Evolutionary conservation across 1,140 invertebrate species (phyloP), one percentile per base, ranked within the genome.

Genomic region (Nymphalis io): DNA sequence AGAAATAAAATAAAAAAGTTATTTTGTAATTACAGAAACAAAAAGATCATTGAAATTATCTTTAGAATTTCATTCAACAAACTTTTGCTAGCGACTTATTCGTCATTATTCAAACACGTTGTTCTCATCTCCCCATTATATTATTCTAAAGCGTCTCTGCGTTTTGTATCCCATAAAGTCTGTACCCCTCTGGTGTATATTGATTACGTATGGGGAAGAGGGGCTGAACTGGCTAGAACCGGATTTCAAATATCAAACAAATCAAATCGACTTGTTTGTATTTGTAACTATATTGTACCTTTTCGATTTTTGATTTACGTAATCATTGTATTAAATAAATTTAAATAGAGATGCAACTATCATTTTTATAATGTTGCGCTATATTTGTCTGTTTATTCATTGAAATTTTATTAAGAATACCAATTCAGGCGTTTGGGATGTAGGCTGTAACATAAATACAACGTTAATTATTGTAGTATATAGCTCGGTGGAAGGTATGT

Each of bases 131-230:
- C 60, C 46, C 60, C 20, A 48, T 48, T 62, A 13, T 62, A 51
- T 51, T 15, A 55, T 55, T 55, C 6, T 16, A 51, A 62, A 62
- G 60, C 23, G 60, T 61, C 42, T 23, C 42, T 23, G 51, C 39
- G 6, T 20, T 33, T 18, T 61, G 60, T 16, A 23, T 55, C 27
- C 27, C 57, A 58, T 67, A 40, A 59, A 67, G 46, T 67, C 65
- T 68, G 58, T 68, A 53, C 27, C 66, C 66, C 66, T 33, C 58
- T 33, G 46, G n/a, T 60, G 57, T 48, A 60, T 68, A 68, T 68
- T 55, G 66, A 68, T 68, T 68, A n/a, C 15, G 33, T 27, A 38
- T 23, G 46, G 58, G 46, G 46, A 57, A 18, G 66, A 68, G 66
- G 66, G 67, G 44, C n/a, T 27, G 44, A 62, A 48, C 39, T 59